Conservation (phyloP, 2,888 invertebrate species). For the Trissolcus japonicus region DNA sequence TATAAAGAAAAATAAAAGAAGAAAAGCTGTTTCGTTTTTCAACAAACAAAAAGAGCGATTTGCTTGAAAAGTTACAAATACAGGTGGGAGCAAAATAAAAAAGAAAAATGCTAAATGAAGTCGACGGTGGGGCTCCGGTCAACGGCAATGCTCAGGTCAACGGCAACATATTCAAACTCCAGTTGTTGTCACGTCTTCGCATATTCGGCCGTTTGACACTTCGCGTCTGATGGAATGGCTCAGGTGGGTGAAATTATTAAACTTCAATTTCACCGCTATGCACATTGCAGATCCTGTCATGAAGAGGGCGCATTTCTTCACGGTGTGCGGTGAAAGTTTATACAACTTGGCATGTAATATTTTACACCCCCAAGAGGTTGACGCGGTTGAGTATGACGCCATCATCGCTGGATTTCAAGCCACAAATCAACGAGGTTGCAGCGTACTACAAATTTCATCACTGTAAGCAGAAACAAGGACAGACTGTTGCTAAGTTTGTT, state of each 20-base stretch:
- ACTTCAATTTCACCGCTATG: constrained; percentile 6
- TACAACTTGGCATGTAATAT: constrained; percentile 4
- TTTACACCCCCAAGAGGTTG: background rate
- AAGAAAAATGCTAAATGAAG: no score
- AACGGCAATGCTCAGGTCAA: no score
- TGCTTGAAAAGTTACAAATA: no score
- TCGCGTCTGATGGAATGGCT: constrained; percentile 6
- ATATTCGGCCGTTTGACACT: constrained; percentile 7
- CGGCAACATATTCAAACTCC: no score
- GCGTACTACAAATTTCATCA: constrained; percentile 5
- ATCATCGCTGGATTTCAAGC: background rate
- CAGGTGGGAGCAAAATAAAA: no score
- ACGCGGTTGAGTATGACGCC: background rate
- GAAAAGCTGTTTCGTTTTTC: no score
- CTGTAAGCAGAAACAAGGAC: background rate
- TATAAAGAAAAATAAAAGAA: no score
- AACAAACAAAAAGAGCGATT: no score
- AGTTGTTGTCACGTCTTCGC: background rate
- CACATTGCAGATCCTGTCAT: background rate
- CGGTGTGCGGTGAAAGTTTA: background rate
- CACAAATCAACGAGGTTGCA: constrained; percentile 7
- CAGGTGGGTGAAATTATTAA: background rate
- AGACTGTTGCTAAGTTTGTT: constrained; percentile 6
- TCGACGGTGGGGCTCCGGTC: no score
- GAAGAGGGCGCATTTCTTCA: constrained; percentile 7